A percentile compares a stretch with the other conserved stretches of the same genome.
Evolutionary conservation across 2,797 vertebrate genomes (phyloP).

Genomic region (Rhinatrema bivittatum): DNA sequence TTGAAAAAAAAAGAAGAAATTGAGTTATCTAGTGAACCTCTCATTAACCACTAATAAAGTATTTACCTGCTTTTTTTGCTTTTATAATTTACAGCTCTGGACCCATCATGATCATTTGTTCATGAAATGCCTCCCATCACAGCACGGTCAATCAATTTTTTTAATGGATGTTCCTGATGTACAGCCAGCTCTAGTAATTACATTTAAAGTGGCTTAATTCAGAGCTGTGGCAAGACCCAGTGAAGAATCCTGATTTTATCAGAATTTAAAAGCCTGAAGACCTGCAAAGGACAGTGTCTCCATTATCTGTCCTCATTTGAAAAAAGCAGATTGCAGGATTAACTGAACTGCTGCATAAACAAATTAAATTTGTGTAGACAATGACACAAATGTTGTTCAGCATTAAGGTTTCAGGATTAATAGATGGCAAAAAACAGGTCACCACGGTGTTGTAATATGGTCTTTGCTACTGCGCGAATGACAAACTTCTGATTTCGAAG

Average conservation of each 20-base stretch:
- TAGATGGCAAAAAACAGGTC: slow-evolving; percentile 67
- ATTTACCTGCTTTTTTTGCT: slow-evolving; percentile 69
- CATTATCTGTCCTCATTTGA: slow-evolving; percentile 70
- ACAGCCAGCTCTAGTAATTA: slow-evolving; percentile 77
- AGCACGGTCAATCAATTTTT: slow-evolving; percentile 77
- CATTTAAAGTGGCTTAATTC: slow-evolving; percentile 86
- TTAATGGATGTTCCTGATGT: slow-evolving; percentile 81
- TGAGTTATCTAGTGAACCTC: slow-evolving; percentile 58
- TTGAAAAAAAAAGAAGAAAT: slow-evolving; percentile 52
- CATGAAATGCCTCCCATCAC: slow-evolving; percentile 72
- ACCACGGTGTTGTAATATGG: slow-evolving; percentile 36
- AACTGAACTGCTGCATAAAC: slow-evolving; percentile 76
- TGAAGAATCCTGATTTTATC: slow-evolving; percentile 93
- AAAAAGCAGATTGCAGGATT: slow-evolving; percentile 83
- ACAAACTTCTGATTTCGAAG: slow-evolving; percentile 24
- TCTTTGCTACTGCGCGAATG: slow-evolving; percentile 17
- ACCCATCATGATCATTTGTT: slow-evolving; percentile 73
- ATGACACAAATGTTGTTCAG: slow-evolving; percentile 69
- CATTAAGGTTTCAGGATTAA: slow-evolving; percentile 71
- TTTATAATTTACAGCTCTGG: slow-evolving; percentile 71
- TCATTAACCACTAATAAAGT: slow-evolving; percentile 69
- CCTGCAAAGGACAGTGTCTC: slow-evolving; percentile 63
- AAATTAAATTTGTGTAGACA: slow-evolving; percentile 79
- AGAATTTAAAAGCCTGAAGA: slow-evolving; percentile 75
- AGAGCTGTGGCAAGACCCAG: slow-evolving; percentile 88